Percentiles rank a stretch among this genome's conserved stretches.
Evolutionary conservation across 2,888 invertebrate genomes (phyloP).

Genomic region (Melikaiella ostensackeni): DNA sequence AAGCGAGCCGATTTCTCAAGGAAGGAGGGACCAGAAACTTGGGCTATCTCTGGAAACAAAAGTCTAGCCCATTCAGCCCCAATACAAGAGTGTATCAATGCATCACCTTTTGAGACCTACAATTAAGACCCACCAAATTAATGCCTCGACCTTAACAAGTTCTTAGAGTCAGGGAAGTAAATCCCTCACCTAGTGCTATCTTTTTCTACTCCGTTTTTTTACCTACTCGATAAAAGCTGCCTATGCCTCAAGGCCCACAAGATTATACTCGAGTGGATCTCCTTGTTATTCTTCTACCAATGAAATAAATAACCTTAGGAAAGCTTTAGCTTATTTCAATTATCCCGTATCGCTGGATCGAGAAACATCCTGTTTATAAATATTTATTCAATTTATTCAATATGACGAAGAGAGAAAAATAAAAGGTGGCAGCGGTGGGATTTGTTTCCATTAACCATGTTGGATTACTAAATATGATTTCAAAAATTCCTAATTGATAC

Average conservation of each 20-base stretch:
- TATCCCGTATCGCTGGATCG: conserved; percentile 8
- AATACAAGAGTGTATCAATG: conserved; percentile 9
- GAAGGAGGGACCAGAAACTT: not conserved
- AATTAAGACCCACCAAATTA: conserved; percentile 33
- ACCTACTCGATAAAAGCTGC: conserved; percentile 12
- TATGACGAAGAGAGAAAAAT: not conserved
- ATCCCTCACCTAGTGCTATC: conserved; percentile 1
- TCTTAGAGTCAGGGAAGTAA: conserved; percentile 21
- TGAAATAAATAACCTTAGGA: conserved; percentile 28
- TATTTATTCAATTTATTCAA: not conserved
- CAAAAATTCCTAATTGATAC: not conserved
- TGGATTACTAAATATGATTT: not conserved
- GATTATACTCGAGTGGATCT: conserved; percentile 38
- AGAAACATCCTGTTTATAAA: conserved; percentile 6
- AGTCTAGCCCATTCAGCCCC: not conserved
- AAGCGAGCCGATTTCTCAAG: not conserved
- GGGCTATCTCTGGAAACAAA: conserved; percentile 28
- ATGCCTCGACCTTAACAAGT: conserved; percentile 22
- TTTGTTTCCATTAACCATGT: not conserved
- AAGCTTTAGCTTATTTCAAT: not conserved
- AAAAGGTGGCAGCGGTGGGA: not conserved
- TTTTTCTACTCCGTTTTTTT: conserved; percentile 1
- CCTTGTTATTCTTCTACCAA: conserved; percentile 32
- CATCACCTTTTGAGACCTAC: conserved; percentile 33
- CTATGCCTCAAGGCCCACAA: conserved; percentile 22